Conservation (phyloP, 2,888 invertebrate species). For the Suillia variegata region DNA sequence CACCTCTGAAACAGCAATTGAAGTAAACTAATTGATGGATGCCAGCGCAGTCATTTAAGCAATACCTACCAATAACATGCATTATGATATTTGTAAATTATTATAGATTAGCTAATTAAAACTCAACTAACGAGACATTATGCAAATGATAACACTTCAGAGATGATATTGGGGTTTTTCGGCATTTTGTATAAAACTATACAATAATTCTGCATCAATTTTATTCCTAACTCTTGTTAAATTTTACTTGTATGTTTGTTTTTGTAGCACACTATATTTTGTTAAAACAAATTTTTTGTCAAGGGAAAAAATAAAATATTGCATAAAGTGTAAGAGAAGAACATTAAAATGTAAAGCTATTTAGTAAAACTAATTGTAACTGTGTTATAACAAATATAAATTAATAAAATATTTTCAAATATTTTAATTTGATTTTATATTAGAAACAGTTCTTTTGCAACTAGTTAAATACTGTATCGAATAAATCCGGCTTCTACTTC, state of each 20-base stretch:
- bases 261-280: no score
- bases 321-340: not conserved
- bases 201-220: no score
- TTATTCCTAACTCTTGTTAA: no score
- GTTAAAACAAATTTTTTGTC: not conserved
- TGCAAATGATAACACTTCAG: no score
- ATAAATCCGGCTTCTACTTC: no score
- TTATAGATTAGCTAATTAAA: no score
- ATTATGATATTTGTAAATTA: not conserved
- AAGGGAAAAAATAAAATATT: not conserved
- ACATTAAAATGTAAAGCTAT: not conserved
- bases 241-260: no score
- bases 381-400: not conserved
- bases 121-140: no score
- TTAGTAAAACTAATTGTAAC: not conserved
- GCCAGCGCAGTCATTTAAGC: not conserved
- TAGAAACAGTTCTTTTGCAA: not conserved
- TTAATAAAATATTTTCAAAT: not conserved
- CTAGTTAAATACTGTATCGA: not conserved
- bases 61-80: not conserved
- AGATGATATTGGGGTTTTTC: no score
- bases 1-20: constrained; percentile 49
- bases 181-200: no score
- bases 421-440: not conserved
- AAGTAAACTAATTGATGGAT: constrained; percentile 38